Percentiles rank a stretch among this genome's conserved stretches.
Evolutionary conservation across 2,113 vertebrate species (phyloP).

Genomic region (Hemibagrus wyckioides): DNA sequence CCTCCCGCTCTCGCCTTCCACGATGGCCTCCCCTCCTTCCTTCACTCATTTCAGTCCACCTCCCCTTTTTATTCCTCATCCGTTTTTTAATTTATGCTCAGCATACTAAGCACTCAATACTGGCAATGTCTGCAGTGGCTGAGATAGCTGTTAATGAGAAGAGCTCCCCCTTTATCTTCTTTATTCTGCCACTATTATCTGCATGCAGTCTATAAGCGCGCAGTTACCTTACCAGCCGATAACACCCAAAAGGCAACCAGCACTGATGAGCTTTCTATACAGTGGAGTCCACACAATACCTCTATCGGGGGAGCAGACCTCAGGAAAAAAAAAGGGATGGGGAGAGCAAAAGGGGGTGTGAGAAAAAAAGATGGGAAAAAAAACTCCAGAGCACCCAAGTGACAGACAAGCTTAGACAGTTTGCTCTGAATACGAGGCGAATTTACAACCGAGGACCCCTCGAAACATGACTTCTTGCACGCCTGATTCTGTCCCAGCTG

Average conservation of each 20-base stretch:
- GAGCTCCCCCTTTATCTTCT: conserved; percentile 95
- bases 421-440: conserved; percentile 89
- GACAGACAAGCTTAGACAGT: conserved; percentile 86
- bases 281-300: conserved; percentile 90
- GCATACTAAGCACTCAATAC: conserved; percentile 84
- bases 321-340: conserved; percentile 58
- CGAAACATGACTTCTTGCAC: conserved; percentile 67
- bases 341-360: conserved; percentile 50
- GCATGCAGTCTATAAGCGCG: conserved; percentile 95
- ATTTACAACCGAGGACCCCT: conserved; percentile 78
- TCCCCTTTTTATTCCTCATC: conserved; percentile 65
- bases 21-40: conserved; percentile 43
- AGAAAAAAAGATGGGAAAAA: conserved; percentile 58
- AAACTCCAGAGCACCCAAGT: conserved; percentile 84
- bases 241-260: conserved; percentile 92
- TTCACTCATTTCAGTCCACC: conserved; percentile 48
- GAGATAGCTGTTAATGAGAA: conserved; percentile 99
- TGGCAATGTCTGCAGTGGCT: conserved; percentile 89
- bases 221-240: conserved; percentile 93
- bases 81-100: conserved; percentile 90
- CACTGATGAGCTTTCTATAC: conserved; percentile 98
- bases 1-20: conserved; percentile 22
- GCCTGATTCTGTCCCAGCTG: conserved; percentile 79
- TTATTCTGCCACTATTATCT: conserved; percentile 96
- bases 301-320: conserved; percentile 86